Evolutionary conservation across 2,888 invertebrate species (phyloP), one percentile per base, ranked within the genome.

Genomic region (Ophioninae sp.): DNA sequence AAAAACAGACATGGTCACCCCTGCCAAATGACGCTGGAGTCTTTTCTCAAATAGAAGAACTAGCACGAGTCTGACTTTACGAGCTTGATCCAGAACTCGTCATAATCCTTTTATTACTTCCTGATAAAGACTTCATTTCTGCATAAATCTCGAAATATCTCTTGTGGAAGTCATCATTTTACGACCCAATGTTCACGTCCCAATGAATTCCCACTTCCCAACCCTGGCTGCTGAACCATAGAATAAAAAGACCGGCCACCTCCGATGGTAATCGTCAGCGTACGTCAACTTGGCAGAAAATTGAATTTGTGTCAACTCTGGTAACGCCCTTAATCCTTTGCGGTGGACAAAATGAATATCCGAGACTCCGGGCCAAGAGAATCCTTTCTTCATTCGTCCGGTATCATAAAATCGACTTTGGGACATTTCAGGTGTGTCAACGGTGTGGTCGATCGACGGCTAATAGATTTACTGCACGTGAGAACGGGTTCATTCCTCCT

Each of bases 51-150:
- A n/a, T 61, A 17, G 41, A 30, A 30, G 68, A 63, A 6, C 39
- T 17, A 41, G 71, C 56, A 69, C 67, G 41, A 71, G 59, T 73
- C 22, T 81, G 74, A 81, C 74, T 84, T 84, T 78, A 80, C 71
- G 80, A 81, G 68, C 64, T 71, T 81, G 75, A 75, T 80, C 85
- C 84, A 81, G 84, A 84, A 81, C 68, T 80, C 75, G 84, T 85
- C 80, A 85, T 85, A 81, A 85, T 85, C 82, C 85, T 58, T 84
- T 84, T 76, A 82, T 76, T 79, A 59, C 68, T 73, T 72, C 71
- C 73, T 39, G 85, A 85, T 84, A 80, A 85, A 85, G 85, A 82
- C 85, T 82, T 85, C 73, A 84, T 82, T 82, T 68, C 39, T 65
- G 68, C 63, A 80, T 80, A 79, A 80, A 80, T 74, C 73, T 81